A percentile compares a stretch with the other conserved stretches of the same genome.
phyloP scores from a whole-genome alignment of 1,140 invertebrate genomes.

The Microplitis mediator region DNA sequence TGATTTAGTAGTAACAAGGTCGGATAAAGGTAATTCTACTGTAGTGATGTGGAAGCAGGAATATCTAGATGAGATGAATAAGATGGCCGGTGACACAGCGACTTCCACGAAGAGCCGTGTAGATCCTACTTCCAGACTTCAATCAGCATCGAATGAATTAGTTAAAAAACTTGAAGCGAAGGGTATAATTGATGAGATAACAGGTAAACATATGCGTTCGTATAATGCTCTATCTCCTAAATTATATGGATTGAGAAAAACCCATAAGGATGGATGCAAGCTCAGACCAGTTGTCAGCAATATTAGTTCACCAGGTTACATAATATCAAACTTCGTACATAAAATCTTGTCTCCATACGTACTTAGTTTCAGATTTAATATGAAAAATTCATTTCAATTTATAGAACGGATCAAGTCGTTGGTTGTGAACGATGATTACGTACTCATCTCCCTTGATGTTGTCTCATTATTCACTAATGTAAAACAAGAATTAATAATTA shows the following conservation, averaged over 20 bases:
- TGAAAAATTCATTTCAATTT: background rate
- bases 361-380: background rate
- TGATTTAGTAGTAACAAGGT: too few species aligned
- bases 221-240: background rate
- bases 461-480: constrained; percentile 12
- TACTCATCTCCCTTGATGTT: background rate
- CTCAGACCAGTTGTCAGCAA: background rate
- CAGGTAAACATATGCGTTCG: too few species aligned
- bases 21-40: too few species aligned
- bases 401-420: background rate
- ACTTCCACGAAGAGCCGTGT: too few species aligned
- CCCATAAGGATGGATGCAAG: background rate
- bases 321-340: background rate
- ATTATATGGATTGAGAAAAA: background rate
- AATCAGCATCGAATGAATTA: too few species aligned
- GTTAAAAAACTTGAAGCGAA: too few species aligned
- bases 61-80: too few species aligned
- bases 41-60: too few species aligned
- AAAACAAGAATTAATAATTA: background rate
- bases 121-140: too few species aligned
- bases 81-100: too few species aligned
- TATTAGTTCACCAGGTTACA: background rate
- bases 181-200: too few species aligned
- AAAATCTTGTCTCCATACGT: background rate
- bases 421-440: background rate